Evolutionary conservation across 2,888 invertebrate genomes (phyloP).

Genomic region (Tenthredo scrophulariae): DNA sequence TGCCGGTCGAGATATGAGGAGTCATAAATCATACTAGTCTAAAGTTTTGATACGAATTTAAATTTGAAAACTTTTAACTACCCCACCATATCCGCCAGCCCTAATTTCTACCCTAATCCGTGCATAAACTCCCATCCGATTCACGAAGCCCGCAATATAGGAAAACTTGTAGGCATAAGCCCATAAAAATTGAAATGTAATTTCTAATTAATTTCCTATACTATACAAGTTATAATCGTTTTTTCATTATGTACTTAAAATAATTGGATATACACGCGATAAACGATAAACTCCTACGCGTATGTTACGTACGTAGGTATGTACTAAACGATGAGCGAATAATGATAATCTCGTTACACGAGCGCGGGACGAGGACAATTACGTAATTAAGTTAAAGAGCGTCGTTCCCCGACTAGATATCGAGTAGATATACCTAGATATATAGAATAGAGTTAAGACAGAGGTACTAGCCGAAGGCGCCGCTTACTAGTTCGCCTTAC

Average conservation of each 20-base stretch:
- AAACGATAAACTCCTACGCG: not conserved
- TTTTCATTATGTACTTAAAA: not conserved
- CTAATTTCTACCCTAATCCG: not conserved
- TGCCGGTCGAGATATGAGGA: not conserved
- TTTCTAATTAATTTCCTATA: too few relatives aligned
- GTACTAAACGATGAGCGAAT: not conserved
- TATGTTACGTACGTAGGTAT: not conserved
- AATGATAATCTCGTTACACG: constrained; percentile 37
- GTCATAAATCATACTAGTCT: not conserved
- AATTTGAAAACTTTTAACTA: constrained; percentile 38
- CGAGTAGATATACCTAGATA: not conserved
- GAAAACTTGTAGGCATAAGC: not conserved
- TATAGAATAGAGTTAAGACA: not conserved
- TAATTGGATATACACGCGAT: not conserved
- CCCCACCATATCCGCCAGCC: not conserved
- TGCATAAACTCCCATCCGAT: not conserved
- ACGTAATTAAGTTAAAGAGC: constrained; percentile 37
- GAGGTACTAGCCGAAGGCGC: not conserved
- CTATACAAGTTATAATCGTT: not conserved
- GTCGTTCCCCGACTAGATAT: not conserved
- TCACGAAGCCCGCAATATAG: not conserved
- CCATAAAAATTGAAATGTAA: too few relatives aligned
- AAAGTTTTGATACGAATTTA: not conserved
- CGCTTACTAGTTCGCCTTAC: not conserved
- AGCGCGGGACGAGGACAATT: not conserved